Evolutionary conservation across 2,888 invertebrate genomes (phyloP).

Genomic region (Synergus laeviventris): DNA sequence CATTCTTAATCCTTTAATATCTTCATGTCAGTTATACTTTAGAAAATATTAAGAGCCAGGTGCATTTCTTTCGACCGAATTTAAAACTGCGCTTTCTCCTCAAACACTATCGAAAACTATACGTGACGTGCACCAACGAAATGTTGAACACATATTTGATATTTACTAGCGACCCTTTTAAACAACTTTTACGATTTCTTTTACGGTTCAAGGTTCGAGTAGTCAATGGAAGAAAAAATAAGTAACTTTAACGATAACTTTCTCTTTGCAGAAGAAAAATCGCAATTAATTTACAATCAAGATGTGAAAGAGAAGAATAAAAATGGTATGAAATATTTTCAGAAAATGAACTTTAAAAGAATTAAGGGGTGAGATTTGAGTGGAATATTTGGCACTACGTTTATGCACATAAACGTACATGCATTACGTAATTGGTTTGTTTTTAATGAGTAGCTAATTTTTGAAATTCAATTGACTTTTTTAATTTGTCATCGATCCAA

Average conservation of each 20-base stretch:
- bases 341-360: too few relatives aligned
- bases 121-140: neutral
- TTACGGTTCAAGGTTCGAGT: neutral
- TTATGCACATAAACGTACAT: too few relatives aligned
- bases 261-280: neutral
- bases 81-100: slow-evolving; percentile 30
- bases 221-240: slow-evolving; percentile 1
- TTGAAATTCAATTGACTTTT: neutral
- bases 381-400: neutral
- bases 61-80: slow-evolving; percentile 12
- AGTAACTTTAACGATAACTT: neutral
- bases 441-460: slow-evolving; percentile 1
- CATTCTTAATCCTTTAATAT: neutral
- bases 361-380: neutral
- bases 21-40: slow-evolving; percentile 7
- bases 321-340: too few relatives aligned
- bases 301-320: neutral
- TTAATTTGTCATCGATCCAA: neutral
- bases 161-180: slow-evolving; percentile 20
- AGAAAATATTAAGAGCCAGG: slow-evolving; percentile 19
- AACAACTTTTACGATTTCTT: slow-evolving; percentile 18
- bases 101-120: slow-evolving; percentile 12
- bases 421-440: slow-evolving; percentile 9
- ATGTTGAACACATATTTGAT: slow-evolving; percentile 25
- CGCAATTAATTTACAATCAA: neutral